Evolutionary conservation across 2,888 invertebrate genomes (phyloP), one percentile per base, ranked within the genome.

Genomic region (Coleophora flavipennella): DNA sequence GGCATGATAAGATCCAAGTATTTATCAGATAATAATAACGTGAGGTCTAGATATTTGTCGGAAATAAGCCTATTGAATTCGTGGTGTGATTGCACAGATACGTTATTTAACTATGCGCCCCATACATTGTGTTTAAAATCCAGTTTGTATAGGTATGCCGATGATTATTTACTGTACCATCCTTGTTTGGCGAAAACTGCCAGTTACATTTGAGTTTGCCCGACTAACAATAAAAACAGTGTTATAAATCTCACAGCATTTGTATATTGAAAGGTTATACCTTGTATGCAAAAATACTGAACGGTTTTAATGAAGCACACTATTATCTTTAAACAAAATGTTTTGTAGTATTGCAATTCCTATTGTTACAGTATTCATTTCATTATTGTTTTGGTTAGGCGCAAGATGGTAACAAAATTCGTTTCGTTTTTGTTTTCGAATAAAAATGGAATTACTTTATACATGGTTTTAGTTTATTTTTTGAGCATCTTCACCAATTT

Each of bases 391-490:
- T n/a, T n/a, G n/a, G n/a, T n/a, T n/a, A n/a, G n/a, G n/a, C n/a
- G n/a, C n/a, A n/a, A n/a, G n/a, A n/a, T 31, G 8, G 11, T 37
- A 25, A 41, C 38, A 32, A 29, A 39, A 34, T 14, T 29, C 35
- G 31, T 14, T 36, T 41, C 32, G 35, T 20, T 31, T 12, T 36
- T 34, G 13, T 38, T 39, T 33, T 39, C 36, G 35, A 60, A 55
- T 57, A 64, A 4, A 67, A 76, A 71, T 81, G 80, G 78, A 80
- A 81, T 81, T 80, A 78, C 77, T 76, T 69, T 67, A 61, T 67
- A 61, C 42, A 42, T 38, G 40, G 49, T 60, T 55, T 44, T 38
- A 31, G 31, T 42, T 38, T 34, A 45, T 36, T 43, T 33, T 35
- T 46, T 39, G 25, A 39, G 31, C 44, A 33, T 42, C 43, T 46